Evolutionary conservation across 2,888 invertebrate genomes (phyloP).

Genomic region (Ormyrus pomaceus): DNA sequence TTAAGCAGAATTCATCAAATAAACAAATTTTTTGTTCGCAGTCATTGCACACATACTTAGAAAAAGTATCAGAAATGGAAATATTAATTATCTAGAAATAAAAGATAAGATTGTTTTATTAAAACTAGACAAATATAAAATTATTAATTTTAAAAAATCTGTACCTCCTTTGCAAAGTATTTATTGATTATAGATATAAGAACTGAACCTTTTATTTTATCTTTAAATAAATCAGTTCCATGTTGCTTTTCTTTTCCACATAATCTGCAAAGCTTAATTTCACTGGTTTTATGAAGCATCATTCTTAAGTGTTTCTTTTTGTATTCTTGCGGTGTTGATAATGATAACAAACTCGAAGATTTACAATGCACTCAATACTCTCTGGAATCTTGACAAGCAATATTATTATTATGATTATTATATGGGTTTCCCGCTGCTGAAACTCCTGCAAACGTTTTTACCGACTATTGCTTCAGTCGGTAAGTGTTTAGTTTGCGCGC

Average conservation of each 20-base stretch:
- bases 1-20: constrained; percentile 72
- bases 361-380: too few species aligned
- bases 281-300: constrained; percentile 67
- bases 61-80: constrained; percentile 66
- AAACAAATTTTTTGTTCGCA: constrained; percentile 71
- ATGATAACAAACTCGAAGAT: too few species aligned
- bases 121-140: too few species aligned
- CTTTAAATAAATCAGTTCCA: constrained; percentile 71
- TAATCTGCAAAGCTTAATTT: constrained; percentile 67
- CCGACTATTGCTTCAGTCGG: too few species aligned
- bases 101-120: constrained; percentile 9
- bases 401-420: too few species aligned
- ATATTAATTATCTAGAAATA: constrained; percentile 69
- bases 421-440: too few species aligned
- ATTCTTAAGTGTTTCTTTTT: constrained; percentile 56
- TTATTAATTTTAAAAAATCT: background rate
- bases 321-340: too few species aligned
- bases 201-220: constrained; percentile 71
- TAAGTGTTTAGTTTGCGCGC: too few species aligned
- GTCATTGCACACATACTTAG: constrained; percentile 71
- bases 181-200: constrained; percentile 72
- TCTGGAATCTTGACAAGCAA: too few species aligned
- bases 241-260: constrained; percentile 71
- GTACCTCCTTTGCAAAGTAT: constrained; percentile 72
- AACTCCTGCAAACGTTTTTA: too few species aligned